Base-by-base conservation (phyloP, 1,140 invertebrate species). In the Cephus cinctus region DNA sequence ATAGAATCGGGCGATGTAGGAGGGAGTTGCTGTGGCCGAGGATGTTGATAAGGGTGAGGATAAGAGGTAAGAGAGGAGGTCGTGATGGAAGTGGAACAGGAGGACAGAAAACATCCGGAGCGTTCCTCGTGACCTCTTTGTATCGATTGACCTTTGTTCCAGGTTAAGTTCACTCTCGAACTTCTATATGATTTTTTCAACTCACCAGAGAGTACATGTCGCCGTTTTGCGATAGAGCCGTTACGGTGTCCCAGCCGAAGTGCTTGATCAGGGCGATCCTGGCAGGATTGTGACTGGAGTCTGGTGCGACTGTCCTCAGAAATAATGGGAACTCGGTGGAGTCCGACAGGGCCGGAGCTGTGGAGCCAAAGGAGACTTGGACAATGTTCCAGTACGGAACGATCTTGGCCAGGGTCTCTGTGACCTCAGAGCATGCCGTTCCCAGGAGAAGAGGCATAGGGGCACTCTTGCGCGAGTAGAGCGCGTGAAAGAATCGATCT, bases 381-480 rank as follows among this genome's bases (percentile, higher is more conserved):
- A 94, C 81, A 54, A 95, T 88, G 66, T 94, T 94, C 91, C 90
- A 94, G 64, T 94, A 91, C 8, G 90, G 88, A 8, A 91, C 89
- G 45, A 95, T 87, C 74, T 94, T 90, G 4, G 92, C 92, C 27
- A 96, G 77, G 54, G 86, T 88, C 73, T 94, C 91, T 0, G 90
- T 94, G 16, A 94, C 91, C 59, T 94, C 91, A 1, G 90, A 92
- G 65, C 90, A 94, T 1, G 89, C 86, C 1, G 88, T 86, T n/a
- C 90, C 91, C 23, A 96, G 75, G 14, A 94, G 66, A 73, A 90
- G 84, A 21, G 87, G 78, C 79, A 94, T 87, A 15, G 84, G 60
- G 4, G 84, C 81, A n/a, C 81, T 79, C 5, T 81, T 77, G 23
- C 84, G 80, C 0, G 86, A 86, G 75, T 94, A 94, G n/a, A 95